These are phyloP conservation scores for Ochotona curzoniae DNA, from an alignment of 2,113 vertebrate genomes.

Conservation along the genomic window DNA sequence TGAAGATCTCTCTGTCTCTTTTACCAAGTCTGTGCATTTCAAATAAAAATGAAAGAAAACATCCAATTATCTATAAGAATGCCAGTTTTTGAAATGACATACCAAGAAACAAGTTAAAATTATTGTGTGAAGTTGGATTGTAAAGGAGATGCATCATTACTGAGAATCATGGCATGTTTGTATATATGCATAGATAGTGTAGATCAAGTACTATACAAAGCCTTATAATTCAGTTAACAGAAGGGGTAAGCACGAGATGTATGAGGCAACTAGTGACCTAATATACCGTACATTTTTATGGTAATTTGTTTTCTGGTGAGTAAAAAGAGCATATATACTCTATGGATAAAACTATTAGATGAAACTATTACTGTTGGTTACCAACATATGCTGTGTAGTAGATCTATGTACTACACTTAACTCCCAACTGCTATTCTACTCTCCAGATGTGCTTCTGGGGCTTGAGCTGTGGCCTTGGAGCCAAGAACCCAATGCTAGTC, in stretches of 20 bases:
- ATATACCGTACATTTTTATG: not conserved
- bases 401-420: not conserved
- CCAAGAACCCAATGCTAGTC: too few species aligned
- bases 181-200: not conserved
- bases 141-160: not conserved
- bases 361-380: too few species aligned
- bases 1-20: too few species aligned
- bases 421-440: too few species aligned
- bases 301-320: not conserved
- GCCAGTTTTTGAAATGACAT: slow-evolving; percentile 14
- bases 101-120: slow-evolving; percentile 7
- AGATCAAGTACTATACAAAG: not conserved
- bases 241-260: not conserved
- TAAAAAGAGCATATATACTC: not conserved
- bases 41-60: not conserved
- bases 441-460: too few species aligned
- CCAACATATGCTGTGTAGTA: not conserved
- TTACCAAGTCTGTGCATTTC: too few species aligned
- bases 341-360: not conserved
- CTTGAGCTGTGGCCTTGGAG: too few species aligned
- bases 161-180: not conserved
- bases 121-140: not conserved
- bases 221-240: not conserved
- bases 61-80: not conserved
- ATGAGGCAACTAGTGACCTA: not conserved